These are phyloP conservation scores for Pterocles gutturalis DNA, from an alignment of 2,113 vertebrate species.

Conservation along the genomic window DNA sequence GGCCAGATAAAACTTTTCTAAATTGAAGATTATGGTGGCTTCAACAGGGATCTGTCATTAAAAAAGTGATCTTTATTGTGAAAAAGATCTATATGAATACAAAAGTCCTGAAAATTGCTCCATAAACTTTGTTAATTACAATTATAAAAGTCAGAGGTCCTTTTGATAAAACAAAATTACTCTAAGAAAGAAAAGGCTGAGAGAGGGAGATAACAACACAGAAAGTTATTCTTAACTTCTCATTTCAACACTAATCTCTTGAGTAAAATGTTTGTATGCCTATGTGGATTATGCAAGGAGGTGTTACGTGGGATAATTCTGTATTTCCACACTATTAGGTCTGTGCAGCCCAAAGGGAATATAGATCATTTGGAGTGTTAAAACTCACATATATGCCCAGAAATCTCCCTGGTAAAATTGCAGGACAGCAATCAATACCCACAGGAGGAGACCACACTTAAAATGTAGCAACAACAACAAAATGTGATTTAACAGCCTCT, in stretches of 20 bases:
- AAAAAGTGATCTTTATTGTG: neutral
- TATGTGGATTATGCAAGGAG: neutral
- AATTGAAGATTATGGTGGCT: neutral
- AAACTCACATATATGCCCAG: neutral
- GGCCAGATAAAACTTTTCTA: neutral
- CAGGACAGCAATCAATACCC: neutral
- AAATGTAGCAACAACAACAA: neutral
- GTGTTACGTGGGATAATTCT: neutral
- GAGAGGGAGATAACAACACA: neutral
- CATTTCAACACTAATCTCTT: neutral
- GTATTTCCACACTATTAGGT: neutral
- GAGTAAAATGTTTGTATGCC: neutral
- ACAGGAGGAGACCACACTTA: neutral
- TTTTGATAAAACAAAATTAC: neutral
- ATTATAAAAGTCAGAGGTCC: neutral
- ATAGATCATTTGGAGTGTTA: neutral
- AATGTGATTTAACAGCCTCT: neutral
- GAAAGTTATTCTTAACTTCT: neutral
- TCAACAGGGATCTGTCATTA: neutral
- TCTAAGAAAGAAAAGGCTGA: neutral
- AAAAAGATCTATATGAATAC: neutral
- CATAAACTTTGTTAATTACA: neutral
- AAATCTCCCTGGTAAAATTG: neutral
- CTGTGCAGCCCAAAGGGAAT: neutral
- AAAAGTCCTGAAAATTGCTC: neutral